These are phyloP conservation scores for Cardiocondyla obscurior DNA, from an alignment of 1,140 invertebrate species.

Conservation along the genomic window DNA sequence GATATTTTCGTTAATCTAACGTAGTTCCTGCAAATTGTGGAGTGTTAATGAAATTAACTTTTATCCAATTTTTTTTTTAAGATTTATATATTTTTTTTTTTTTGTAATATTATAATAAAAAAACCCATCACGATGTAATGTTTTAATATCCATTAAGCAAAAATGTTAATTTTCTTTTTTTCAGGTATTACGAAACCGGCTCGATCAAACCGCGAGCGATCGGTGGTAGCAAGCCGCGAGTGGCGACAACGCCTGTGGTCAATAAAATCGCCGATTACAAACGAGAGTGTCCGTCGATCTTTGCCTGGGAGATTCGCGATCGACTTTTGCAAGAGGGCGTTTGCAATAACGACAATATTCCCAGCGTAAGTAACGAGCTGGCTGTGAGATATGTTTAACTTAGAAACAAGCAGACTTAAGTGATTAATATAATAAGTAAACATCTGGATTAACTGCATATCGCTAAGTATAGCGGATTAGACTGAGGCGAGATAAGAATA, in stretches of 20 bases:
- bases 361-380: conserved; percentile 94
- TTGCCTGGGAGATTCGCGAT: conserved; percentile 99
- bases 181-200: conserved; percentile 99
- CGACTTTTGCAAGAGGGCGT: conserved; percentile 97
- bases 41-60: conserved; percentile 23
- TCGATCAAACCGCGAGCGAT: conserved; percentile 98
- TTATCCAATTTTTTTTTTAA: conserved; percentile 6
- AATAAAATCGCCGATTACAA: conserved; percentile 98
- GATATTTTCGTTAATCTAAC: neutral
- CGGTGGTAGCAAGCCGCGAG: conserved; percentile 97
- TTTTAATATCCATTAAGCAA: neutral
- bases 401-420: neutral
- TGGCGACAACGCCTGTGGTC: conserved; percentile 97
- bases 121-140: neutral
- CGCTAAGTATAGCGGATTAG: neutral
- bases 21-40: neutral
- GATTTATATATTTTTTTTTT: conserved; percentile 1
- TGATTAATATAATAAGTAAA: neutral
- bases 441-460: neutral
- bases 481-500: neutral
- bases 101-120: neutral
- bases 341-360: conserved; percentile 99
- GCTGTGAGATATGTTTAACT: neutral
- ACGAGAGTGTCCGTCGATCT: conserved; percentile 98
- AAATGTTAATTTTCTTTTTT: conserved; percentile 58